These are phyloP conservation scores for Gorsachius goisagi DNA, from an alignment of 2,113 vertebrate genomes.

Conservation along the genomic window DNA sequence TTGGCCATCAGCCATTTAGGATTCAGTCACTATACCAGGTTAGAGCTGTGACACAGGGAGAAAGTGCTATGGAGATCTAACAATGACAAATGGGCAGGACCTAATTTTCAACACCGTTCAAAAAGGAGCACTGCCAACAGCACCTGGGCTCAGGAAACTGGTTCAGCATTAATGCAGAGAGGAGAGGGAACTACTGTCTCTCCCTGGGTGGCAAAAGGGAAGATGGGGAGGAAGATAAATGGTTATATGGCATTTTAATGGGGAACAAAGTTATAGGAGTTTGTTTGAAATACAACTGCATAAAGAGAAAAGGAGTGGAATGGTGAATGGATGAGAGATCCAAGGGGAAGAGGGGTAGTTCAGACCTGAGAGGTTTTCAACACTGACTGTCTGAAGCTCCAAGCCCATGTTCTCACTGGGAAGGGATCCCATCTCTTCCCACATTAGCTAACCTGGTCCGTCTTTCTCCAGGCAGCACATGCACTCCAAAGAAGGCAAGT, in stretches of 20 bases:
- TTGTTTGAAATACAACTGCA: neutral
- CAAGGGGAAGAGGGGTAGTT: neutral
- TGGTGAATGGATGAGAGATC: neutral
- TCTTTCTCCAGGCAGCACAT: conserved; percentile 12
- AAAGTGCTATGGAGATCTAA: conserved; percentile 46
- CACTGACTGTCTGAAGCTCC: neutral
- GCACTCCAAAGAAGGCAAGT: conserved; percentile 4
- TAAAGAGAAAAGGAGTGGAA: neutral
- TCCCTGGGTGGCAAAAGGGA: neutral
- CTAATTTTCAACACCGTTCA: neutral
- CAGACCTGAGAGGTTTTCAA: neutral
- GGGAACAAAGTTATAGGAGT: neutral
- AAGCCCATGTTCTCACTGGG: neutral
- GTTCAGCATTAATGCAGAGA: neutral
- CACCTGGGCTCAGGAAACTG: neutral
- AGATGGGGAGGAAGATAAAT: neutral
- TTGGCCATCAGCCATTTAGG: conserved; percentile 55
- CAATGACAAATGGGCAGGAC: conserved; percentile 37
- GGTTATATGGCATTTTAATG: neutral
- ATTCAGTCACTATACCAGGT: conserved; percentile 17
- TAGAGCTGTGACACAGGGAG: conserved; percentile 13
- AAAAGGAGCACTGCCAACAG: neutral
- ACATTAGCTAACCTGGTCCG: neutral
- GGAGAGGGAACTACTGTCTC: neutral
- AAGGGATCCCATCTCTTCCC: conserved; percentile 11